Base-by-base conservation (phyloP, 1,140 invertebrate genomes). In the Caenorhabditis brenneri region DNA sequence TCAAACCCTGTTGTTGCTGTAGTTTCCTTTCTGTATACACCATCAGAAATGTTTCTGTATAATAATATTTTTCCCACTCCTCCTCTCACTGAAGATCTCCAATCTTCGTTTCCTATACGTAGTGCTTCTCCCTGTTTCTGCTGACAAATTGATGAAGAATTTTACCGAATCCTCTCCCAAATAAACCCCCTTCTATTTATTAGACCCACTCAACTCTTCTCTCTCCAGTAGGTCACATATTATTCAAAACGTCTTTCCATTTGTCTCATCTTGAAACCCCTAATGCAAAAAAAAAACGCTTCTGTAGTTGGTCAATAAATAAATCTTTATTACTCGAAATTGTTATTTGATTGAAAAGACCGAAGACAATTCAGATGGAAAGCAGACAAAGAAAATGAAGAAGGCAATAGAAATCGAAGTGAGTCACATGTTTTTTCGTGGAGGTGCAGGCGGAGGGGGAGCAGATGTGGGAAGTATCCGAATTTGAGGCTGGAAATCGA, bases 351-450 rank as follows among this genome's bases (percentile, higher is more conserved):
- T n/a, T 51, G 19, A 4, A 12, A 58, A 58, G 22, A 65, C 12
- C 15, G 36, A 65, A 65, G 31, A 15, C 4, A 4, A 65, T 12
- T 27, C 15, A 36, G 24, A 58, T 1, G 16, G 9, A 2, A 65
- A 36, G 24, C 1, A 58, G 27, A 10, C n/a, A 6, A 19, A 27
- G 19, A 58, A 29, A 7, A 27, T 29, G 9, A 27, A 58, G 10
- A 29, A 29, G 15, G 27, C 24, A 42, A 42, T 42, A 12, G 39
- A 42, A 42, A 6, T 42, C 5, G 12, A 42, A 42, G 5, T 22
- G 24, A 65, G 36, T 74, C 65, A 74, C 65, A 74, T 42, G 65
- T 74, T 74, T 74, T 74, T 74, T 24, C 65, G 65, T 74, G 65
- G 65, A 74, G 65, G 36, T 42, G 65, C 22, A 10, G 65, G 65